A percentile compares a stretch with the other conserved stretches of the same genome.
Evolutionary conservation across 2,113 vertebrate genomes (phyloP).

Genomic region (Phyllopteryx taeniolatus): DNA sequence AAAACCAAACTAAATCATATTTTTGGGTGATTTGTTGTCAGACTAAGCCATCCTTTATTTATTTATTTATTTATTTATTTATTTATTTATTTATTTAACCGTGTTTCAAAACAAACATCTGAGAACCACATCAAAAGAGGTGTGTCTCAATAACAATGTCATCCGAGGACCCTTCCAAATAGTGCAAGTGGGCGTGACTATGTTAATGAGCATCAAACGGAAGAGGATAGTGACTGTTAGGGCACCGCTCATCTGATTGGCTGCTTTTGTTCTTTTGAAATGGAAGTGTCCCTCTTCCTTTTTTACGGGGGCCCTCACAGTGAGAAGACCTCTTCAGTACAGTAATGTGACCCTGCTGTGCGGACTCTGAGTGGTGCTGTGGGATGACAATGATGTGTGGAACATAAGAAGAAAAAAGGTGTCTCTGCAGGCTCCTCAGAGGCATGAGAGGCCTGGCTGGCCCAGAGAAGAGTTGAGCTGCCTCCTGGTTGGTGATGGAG

Average conservation of each 20-base stretch:
- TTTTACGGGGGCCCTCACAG: conserved; percentile 18
- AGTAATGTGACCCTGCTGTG: conserved; percentile 18
- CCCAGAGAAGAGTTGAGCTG: conserved; percentile 69
- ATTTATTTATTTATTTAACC: background rate
- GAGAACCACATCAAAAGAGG: background rate
- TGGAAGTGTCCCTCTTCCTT: conserved; percentile 38
- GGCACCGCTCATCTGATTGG: conserved; percentile 51
- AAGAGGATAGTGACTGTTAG: conserved; percentile 26
- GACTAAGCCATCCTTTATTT: background rate
- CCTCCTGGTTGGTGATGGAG: conserved; percentile 84
- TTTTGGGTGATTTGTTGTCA: background rate
- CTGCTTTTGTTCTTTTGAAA: conserved; percentile 64
- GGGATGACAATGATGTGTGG: conserved; percentile 9
- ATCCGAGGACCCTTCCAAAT: background rate
- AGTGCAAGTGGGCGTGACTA: conserved; percentile 39
- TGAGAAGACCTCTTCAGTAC: conserved; percentile 20
- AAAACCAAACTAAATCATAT: background rate
- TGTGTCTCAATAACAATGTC: too few relatives aligned
- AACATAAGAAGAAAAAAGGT: conserved; percentile 18
- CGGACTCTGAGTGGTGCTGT: conserved; percentile 3
- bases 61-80: background rate
- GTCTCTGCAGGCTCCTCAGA: conserved; percentile 41
- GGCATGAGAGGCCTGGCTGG: conserved; percentile 28
- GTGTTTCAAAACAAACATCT: background rate
- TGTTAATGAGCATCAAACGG: conserved; percentile 43